Conservation (phyloP, 1,140 invertebrate genomes). For the Nasonia longicornis region DNA sequence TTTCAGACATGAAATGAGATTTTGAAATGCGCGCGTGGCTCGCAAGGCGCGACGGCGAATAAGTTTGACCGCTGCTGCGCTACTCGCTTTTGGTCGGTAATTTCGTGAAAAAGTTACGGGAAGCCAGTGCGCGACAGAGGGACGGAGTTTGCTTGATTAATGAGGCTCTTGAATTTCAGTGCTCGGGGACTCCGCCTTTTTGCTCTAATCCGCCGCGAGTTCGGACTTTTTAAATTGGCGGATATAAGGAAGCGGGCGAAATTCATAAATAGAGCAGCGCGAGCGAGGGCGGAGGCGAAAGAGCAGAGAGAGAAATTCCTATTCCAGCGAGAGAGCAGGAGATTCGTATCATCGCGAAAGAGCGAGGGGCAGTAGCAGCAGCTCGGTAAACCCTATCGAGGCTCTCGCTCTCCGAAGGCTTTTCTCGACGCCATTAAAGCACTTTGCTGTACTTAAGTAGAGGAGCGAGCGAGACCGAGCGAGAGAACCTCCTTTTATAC, state of each 20-base stretch:
- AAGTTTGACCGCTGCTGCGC: background rate
- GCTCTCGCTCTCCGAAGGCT: slow-evolving; percentile 35
- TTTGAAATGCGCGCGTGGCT: background rate
- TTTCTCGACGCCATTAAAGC: slow-evolving; percentile 48
- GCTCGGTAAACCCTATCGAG: slow-evolving; percentile 46
- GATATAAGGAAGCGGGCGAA: slow-evolving; percentile 3
- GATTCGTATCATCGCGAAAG: slow-evolving; percentile 9
- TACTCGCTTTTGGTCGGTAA: background rate
- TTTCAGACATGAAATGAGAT: slow-evolving; percentile 63
- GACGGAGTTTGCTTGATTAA: background rate
- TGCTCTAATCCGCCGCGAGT: background rate
- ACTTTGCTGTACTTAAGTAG: slow-evolving; percentile 48
- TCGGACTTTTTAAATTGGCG: too few relatives aligned
- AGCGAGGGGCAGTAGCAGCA: background rate
- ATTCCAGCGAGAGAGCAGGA: slow-evolving; percentile 16
- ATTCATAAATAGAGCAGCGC: slow-evolving; percentile 30
- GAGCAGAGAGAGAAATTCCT: slow-evolving; percentile 37
- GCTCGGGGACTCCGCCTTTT: background rate
- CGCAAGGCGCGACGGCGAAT: background rate
- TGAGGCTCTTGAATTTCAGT: background rate
- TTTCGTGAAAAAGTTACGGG: slow-evolving; percentile 10
- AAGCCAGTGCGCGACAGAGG: background rate
- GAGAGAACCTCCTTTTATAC: slow-evolving; percentile 53
- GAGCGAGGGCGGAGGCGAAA: slow-evolving; percentile 22
- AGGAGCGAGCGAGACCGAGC: slow-evolving; percentile 18